Evolutionary conservation across 2,797 vertebrate genomes (phyloP).

Genomic region (Masticophis lateralis): DNA sequence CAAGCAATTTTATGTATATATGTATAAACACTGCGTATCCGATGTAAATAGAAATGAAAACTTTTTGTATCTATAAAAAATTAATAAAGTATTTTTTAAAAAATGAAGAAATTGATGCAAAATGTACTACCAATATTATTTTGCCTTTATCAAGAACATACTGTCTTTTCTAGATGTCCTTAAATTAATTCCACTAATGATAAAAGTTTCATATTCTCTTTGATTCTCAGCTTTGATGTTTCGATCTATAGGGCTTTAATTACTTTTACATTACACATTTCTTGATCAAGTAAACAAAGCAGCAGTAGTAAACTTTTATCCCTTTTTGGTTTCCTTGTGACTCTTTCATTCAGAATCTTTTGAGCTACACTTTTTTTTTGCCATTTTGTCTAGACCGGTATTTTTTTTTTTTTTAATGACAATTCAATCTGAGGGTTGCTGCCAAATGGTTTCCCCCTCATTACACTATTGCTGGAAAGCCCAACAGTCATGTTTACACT

Average conservation of each 20-base stretch:
- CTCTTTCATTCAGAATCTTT: not conserved
- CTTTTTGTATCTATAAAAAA: too few species aligned
- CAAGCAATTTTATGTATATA: too few species aligned
- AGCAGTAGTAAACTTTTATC: not conserved
- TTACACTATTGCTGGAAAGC: not conserved
- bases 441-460: not conserved
- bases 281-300: not conserved
- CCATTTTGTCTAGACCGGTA: not conserved
- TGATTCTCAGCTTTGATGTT: not conserved
- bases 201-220: not conserved
- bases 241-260: not conserved
- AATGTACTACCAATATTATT: not conserved
- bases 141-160: not conserved
- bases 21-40: too few species aligned
- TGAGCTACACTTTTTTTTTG: not conserved
- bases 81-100: too few species aligned
- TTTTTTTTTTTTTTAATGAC: not conserved
- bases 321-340: not conserved
- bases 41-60: too few species aligned
- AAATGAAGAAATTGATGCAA: not conserved
- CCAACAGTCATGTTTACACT: not conserved
- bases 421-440: not conserved
- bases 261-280: not conserved
- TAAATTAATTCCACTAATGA: not conserved
- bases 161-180: not conserved